Evolutionary conservation across 2,888 invertebrate genomes (phyloP), one percentile per base, ranked within the genome.

Genomic region (Ornithoptera priamus): DNA sequence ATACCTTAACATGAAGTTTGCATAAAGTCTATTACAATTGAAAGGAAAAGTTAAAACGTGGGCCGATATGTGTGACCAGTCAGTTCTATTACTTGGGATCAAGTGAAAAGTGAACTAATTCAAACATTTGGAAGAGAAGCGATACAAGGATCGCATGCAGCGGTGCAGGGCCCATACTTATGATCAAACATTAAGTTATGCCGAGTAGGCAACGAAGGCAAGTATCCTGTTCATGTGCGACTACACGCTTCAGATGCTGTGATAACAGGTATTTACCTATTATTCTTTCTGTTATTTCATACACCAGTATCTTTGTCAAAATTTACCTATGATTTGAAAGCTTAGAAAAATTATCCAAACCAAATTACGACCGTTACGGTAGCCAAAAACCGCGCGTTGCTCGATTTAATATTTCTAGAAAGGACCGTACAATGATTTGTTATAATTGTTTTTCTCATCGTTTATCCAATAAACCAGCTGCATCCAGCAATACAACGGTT

Each of bases 61-160:
- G 72, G 72, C 73, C 15, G 74, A 74, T 62, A 30, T 30, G 74
- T 71, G 10, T 74, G 75, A 72, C 73, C 73, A 0, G 70, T 75
- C 5, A 68, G 67, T 36, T 72, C 75, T 2, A 74, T 72, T 8
- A 70, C 71, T 4, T 75, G 71, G 70, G 67, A 75, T 8, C 69
- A 74, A 63, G 69, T 74, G 30, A 72, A 73, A 56, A 20, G 64
- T 30, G 72, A 75, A 0, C 39, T 74, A 20, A 72, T 50, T 50
- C 68, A 50, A 10, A 72, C 72, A 4, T 75, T 75, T 64, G 68
- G 70, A 2, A 71, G 72, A 75, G 64, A 73, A 72, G 62, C 71
- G 71, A 59, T 73, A 72, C 61, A 68, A 70, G 3, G 73, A 72
- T 24, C 71, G 69, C 57, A 68, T 72, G 70, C 30, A 53, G 10